These are phyloP conservation scores for Ctenomys sociabilis DNA, from an alignment of 2,113 vertebrate genomes.

Conservation along the genomic window DNA sequence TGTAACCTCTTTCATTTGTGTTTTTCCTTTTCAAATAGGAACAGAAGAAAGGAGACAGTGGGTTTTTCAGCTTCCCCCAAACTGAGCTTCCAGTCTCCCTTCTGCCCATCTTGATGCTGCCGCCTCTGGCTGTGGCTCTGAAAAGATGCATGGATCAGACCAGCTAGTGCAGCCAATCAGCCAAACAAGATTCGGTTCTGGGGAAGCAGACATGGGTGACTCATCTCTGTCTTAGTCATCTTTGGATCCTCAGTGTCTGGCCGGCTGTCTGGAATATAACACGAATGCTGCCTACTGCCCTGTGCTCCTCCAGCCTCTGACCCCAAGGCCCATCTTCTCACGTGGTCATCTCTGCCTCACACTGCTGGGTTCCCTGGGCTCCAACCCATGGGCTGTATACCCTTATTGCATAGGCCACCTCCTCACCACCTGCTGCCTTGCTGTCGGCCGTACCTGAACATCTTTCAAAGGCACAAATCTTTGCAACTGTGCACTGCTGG, in stretches of 20 bases:
- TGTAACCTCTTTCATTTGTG: conserved; percentile 1
- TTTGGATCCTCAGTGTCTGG: conserved; percentile 25
- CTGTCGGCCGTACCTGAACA: not conserved
- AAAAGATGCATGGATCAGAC: not conserved
- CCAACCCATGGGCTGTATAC: not conserved
- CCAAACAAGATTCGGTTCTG: not conserved
- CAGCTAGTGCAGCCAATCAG: not conserved
- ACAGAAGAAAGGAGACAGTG: not conserved
- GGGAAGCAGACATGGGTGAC: conserved; percentile 7
- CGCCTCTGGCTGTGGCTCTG: not conserved
- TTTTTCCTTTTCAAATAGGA: conserved; percentile 51
- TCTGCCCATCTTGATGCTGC: not conserved
- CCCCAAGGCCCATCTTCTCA: not conserved
- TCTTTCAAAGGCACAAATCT: conserved; percentile 4
- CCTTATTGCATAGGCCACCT: not conserved
- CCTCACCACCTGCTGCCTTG: conserved; percentile 3
- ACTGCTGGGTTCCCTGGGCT: not conserved
- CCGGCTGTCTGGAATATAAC: not conserved
- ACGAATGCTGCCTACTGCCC: not conserved
- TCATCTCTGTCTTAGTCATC: conserved; percentile 48
- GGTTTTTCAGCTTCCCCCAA: not conserved
- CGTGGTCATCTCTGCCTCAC: not conserved
- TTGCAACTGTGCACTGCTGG: not conserved
- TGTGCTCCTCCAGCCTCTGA: not conserved
- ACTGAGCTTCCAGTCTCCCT: not conserved